phyloP scores from a whole-genome alignment of 2,888 invertebrate genomes.

The Hemithea aestivaria region DNA sequence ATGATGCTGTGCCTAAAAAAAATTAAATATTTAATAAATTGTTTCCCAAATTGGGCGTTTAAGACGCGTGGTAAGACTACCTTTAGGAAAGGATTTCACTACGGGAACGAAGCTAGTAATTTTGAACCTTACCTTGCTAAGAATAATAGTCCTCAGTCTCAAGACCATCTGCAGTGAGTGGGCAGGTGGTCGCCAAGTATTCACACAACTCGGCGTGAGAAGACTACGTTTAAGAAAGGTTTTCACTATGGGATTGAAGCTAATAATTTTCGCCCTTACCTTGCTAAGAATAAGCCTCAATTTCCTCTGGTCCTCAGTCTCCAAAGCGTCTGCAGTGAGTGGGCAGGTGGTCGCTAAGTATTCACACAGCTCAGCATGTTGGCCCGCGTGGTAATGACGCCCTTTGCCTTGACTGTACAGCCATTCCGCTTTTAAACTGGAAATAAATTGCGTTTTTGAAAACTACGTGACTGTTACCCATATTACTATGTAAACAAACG shows the following conservation, averaged over 20 bases:
- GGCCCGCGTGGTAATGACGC: slow-evolving; percentile 90
- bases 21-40: not conserved
- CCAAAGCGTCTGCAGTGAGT: slow-evolving; percentile 87
- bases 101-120: too few relatives aligned
- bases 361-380: slow-evolving; percentile 88
- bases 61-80: too few relatives aligned
- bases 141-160: slow-evolving; percentile 88
- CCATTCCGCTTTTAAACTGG: slow-evolving; percentile 95
- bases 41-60: too few relatives aligned
- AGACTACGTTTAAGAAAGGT: too few relatives aligned
- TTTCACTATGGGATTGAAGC: too few relatives aligned
- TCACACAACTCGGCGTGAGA: slow-evolving; percentile 87
- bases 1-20: slow-evolving; percentile 88
- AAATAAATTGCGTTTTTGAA: slow-evolving; percentile 13
- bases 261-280: too few relatives aligned
- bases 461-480: too few relatives aligned
- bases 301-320: slow-evolving; percentile 92
- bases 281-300: not conserved
- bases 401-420: slow-evolving; percentile 96
- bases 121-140: not conserved
- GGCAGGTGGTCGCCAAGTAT: slow-evolving; percentile 91
- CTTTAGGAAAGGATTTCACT: too few relatives aligned
- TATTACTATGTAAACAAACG: slow-evolving; percentile 8
- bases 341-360: slow-evolving; percentile 92
- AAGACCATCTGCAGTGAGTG: slow-evolving; percentile 88